Evolutionary conservation across 2,797 vertebrate species (phyloP).

Genomic region (Anableps anableps): DNA sequence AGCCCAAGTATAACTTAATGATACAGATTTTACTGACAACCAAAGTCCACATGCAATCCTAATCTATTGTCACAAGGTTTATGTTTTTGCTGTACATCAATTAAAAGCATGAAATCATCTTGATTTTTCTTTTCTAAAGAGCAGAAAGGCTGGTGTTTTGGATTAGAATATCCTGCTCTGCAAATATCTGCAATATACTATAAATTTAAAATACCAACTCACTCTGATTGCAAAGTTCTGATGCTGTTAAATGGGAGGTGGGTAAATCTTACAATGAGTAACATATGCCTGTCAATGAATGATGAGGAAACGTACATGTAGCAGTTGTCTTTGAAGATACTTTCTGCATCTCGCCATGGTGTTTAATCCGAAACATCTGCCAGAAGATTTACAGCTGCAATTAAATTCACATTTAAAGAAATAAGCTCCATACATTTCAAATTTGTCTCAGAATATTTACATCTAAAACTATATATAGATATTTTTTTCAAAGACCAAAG

Average conservation of each 20-base stretch:
- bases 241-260: neutral
- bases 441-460: neutral
- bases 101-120: neutral
- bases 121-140: neutral
- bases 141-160: neutral
- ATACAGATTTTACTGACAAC: slow-evolving; percentile 6
- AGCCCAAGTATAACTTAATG: slow-evolving; percentile 1
- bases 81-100: too few species aligned
- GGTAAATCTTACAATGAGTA: slow-evolving; percentile 20
- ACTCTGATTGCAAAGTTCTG: neutral
- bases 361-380: neutral
- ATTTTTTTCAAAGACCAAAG: neutral
- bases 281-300: neutral
- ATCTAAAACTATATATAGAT: neutral
- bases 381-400: neutral
- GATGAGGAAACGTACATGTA: slow-evolving; percentile 11
- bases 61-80: too few species aligned
- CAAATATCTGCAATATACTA: neutral
- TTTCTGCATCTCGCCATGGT: neutral
- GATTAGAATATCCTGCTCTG: neutral
- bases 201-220: neutral
- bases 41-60: slow-evolving; percentile 29
- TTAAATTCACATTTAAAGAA: neutral
- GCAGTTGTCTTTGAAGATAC: neutral
- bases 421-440: neutral